A percentile compares a stretch with the other conserved stretches of the same genome.
Conservation (phyloP, 2,797 vertebrate genomes). For the Buceros bicornis region DNA sequence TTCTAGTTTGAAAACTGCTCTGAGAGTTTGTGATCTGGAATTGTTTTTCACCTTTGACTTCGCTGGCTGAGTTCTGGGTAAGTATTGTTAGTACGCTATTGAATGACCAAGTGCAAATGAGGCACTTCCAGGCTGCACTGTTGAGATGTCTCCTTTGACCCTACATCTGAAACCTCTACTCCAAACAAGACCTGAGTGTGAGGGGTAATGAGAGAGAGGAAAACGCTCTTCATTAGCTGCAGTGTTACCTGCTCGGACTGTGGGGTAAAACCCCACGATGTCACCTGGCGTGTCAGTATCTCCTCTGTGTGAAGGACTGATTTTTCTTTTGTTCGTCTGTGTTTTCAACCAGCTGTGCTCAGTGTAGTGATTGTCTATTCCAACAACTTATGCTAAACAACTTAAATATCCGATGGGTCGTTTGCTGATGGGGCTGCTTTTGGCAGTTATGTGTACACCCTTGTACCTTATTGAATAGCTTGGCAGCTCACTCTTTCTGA, state of each 20-base stretch:
- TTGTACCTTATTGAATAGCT: neutral
- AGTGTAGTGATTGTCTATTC: neutral
- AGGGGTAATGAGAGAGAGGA: neutral
- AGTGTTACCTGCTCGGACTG: neutral
- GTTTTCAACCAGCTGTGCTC: neutral
- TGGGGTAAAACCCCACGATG: neutral
- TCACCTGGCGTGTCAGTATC: neutral
- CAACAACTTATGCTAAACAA: neutral
- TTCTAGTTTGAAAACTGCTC: neutral
- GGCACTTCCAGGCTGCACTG: neutral
- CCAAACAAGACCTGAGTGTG: neutral
- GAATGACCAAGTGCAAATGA: neutral
- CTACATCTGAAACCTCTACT: neutral
- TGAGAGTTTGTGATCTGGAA: neutral
- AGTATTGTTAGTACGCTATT: neutral
- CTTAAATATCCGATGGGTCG: neutral
- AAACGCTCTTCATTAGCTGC: neutral
- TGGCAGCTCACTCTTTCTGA: neutral
- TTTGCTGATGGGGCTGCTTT: neutral
- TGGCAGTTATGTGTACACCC: neutral
- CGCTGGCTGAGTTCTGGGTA: neutral
- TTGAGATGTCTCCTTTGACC: neutral
- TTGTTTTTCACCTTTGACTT: neutral
- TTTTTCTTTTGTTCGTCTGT: neutral
- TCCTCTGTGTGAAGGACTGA: neutral